These are phyloP conservation scores for Stomorhina lunata DNA, from an alignment of 2,888 invertebrate genomes.

Conservation along the genomic window DNA sequence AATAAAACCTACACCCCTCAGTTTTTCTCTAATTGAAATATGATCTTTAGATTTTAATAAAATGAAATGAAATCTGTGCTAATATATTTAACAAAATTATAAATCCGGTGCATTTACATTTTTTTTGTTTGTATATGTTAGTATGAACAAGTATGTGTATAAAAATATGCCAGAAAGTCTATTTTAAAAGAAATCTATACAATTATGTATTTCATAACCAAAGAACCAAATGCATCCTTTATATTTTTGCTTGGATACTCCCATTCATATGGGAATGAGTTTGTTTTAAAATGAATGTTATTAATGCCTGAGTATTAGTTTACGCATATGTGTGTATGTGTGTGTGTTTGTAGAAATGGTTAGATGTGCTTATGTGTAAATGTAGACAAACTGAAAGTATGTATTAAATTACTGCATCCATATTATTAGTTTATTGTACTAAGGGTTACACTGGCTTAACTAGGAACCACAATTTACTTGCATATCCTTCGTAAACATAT, in stretches of 20 bases:
- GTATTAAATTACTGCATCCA: slow-evolving; percentile 55
- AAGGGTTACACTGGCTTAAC: slow-evolving; percentile 36
- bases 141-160: neutral
- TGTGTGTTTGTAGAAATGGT: neutral
- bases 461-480: slow-evolving; percentile 55
- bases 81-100: neutral
- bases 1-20: too few relatives aligned
- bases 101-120: neutral
- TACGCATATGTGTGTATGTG: neutral
- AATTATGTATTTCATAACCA: slow-evolving; percentile 38
- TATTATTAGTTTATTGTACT: slow-evolving; percentile 56
- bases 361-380: neutral
- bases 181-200: slow-evolving; percentile 23
- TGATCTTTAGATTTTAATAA: too few relatives aligned
- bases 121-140: neutral
- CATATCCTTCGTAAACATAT: slow-evolving; percentile 29
- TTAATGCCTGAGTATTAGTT: slow-evolving; percentile 20
- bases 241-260: neutral
- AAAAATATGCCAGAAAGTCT: neutral
- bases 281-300: slow-evolving; percentile 5
- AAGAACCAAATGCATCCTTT: slow-evolving; percentile 17
- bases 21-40: too few relatives aligned
- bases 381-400: slow-evolving; percentile 6
- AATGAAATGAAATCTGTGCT: neutral
- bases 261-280: slow-evolving; percentile 16